These are phyloP conservation scores for Periplaneta americana DNA, from an alignment of 1,140 invertebrate species.

Conservation along the genomic window DNA sequence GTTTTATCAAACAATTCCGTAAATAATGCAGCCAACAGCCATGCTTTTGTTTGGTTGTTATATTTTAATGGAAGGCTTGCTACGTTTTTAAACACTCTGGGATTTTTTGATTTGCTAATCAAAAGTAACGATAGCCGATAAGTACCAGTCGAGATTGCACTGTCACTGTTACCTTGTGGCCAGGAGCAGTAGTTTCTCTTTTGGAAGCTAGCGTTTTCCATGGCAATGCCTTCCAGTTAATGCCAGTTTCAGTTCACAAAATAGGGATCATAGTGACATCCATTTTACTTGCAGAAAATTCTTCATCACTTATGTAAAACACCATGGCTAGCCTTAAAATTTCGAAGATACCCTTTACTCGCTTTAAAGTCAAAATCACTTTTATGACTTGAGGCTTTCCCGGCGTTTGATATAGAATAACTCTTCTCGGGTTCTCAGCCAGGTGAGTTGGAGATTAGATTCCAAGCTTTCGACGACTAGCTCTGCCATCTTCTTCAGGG, in stretches of 20 bases:
- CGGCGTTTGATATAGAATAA: too few relatives aligned
- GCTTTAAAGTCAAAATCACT: conserved; percentile 2
- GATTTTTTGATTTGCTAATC: conserved; percentile 28
- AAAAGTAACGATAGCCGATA: conserved; percentile 31
- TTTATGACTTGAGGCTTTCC: too few relatives aligned
- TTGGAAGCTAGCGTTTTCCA: conserved; percentile 30
- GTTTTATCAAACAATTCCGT: conserved; percentile 28
- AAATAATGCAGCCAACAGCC: conserved; percentile 30
- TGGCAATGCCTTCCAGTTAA: conserved; percentile 36
- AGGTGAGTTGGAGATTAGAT: too few relatives aligned
- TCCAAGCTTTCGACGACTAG: too few relatives aligned
- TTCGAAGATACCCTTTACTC: conserved; percentile 1
- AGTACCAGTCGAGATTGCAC: conserved; percentile 33
- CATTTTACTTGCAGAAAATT: neutral
- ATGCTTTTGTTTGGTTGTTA: conserved; percentile 14
- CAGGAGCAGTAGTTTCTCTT: conserved; percentile 29
- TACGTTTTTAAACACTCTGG: conserved; percentile 23
- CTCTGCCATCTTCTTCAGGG: too few relatives aligned
- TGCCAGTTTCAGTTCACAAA: conserved; percentile 34
- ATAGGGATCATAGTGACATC: neutral
- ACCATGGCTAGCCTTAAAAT: neutral
- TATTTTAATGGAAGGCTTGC: conserved; percentile 9
- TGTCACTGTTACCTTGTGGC: conserved; percentile 33
- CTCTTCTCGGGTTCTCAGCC: too few relatives aligned
- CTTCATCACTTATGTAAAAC: neutral